Evolutionary conservation across 2,113 vertebrate genomes (phyloP), one percentile per base, ranked within the genome.

Genomic region (Crotophaga sulcirostris): DNA sequence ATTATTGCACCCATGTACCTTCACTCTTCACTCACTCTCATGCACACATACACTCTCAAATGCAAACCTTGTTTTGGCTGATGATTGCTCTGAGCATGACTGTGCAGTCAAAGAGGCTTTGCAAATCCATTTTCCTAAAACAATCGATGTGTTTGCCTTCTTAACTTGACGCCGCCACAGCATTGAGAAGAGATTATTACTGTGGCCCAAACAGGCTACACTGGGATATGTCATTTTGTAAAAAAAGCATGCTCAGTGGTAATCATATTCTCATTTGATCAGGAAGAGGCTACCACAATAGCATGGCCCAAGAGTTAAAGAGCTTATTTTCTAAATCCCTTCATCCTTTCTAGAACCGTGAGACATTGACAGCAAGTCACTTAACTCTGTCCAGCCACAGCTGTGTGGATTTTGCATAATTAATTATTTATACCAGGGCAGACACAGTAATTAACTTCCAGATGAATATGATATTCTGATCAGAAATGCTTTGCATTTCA

Each of bases 391-490:
- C 99, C 99, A 98, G 98, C 98, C 98, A 98, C 99, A 99, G 99
- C 99, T 99, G 99, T 98, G 98, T 98, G 98, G 98, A 98, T 98
- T 99, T 99, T 99, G 98, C 99, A 99, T 99, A 99, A 99, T 99
- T 99, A 99, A 99, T 99, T 99, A 99, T 99, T 99, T 99, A 99
- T 99, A 98, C 97, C 96, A 96, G 98, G 98, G 98, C 98, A 99
- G 99, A 99, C 98, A 98, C 98, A 98, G 98, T 99, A 99, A 99
- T 99, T 99, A 99, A 99, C 98, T 99, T 99, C 98, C 98, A 99
- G 99, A 99, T 99, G 99, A 99, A 99, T 98, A 99, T 98, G 98
- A 99, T 99, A 99, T 99, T 99, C 99, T 98, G 98, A 99, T 99
- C 99, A 99, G 98, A 98, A 99, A 98, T 97, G 97, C 98, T 99